Percentiles rank a stretch among this genome's conserved stretches.
phyloP scores from a whole-genome alignment of 2,113 vertebrate species.

The Aegithalos caudatus region DNA sequence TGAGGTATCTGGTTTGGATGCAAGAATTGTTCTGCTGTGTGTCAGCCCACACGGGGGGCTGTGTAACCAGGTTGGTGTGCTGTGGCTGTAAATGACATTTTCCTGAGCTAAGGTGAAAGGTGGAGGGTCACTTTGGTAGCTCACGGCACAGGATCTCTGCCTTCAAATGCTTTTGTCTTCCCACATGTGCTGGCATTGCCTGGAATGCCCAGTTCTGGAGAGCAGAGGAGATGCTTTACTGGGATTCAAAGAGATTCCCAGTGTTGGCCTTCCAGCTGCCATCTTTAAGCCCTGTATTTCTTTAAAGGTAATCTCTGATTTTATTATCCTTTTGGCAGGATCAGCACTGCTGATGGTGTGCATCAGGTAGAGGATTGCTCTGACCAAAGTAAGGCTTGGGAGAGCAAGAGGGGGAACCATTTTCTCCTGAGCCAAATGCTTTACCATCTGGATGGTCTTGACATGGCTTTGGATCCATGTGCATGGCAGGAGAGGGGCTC shows the following conservation, averaged over 20 bases:
- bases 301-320: not conserved
- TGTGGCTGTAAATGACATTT: not conserved
- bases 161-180: not conserved
- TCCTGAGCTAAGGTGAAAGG: not conserved
- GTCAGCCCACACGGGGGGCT: rapidly evolving
- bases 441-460: not conserved
- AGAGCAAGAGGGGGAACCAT: not conserved
- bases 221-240: not conserved
- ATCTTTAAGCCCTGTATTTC: not conserved
- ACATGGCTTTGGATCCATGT: rapidly evolving
- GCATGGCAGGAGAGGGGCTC: not conserved
- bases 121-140: not conserved
- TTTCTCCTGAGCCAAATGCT: not conserved
- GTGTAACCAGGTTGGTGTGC: rapidly evolving
- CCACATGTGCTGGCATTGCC: rapidly evolving
- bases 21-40: not conserved
- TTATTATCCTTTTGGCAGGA: not conserved
- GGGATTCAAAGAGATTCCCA: not conserved
- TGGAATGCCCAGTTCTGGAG: not conserved
- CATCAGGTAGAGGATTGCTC: not conserved
- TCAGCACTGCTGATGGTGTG: not conserved
- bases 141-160: not conserved
- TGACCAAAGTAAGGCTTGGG: not conserved
- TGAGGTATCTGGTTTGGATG: not conserved
- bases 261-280: slow-evolving; percentile 58